phyloP scores from a whole-genome alignment of 1,140 invertebrate genomes.

The Cotesia chilonis region DNA sequence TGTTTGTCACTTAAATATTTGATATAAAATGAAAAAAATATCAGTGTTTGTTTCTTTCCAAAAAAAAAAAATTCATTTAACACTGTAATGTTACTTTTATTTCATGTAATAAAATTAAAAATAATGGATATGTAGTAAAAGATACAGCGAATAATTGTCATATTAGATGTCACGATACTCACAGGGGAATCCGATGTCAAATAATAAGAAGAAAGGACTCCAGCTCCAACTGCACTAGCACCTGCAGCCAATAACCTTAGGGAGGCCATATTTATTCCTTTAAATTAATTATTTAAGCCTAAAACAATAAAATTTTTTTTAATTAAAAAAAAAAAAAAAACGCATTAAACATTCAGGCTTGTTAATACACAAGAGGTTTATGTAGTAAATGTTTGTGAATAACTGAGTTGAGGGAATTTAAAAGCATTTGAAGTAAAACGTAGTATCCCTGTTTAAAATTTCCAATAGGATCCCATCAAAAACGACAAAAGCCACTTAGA shows the following conservation, averaged over 20 bases:
- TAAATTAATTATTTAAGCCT: conserved; percentile 24
- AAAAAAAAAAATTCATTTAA: too few relatives aligned
- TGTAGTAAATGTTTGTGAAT: not conserved
- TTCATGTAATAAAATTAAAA: too few relatives aligned
- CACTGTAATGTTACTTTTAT: too few relatives aligned
- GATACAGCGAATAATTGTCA: too few relatives aligned
- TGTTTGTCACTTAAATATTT: too few relatives aligned
- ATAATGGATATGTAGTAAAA: too few relatives aligned
- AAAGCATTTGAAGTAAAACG: too few relatives aligned
- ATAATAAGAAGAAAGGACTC: conserved; percentile 57
- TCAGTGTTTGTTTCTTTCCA: not conserved
- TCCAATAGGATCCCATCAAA: too few relatives aligned
- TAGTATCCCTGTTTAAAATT: too few relatives aligned
- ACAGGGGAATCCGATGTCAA: conserved; percentile 56
- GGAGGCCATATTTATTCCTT: conserved; percentile 52
- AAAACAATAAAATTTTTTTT: conserved; percentile 16
- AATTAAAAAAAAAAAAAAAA: conserved; percentile 1
- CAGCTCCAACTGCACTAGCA: conserved; percentile 57
- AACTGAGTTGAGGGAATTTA: too few relatives aligned
- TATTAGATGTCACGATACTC: conserved; percentile 36
- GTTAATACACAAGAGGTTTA: not conserved
- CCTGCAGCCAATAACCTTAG: conserved; percentile 56
- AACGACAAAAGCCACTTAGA: too few relatives aligned
- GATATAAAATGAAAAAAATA: too few relatives aligned
- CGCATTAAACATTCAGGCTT: conserved; percentile 3